These are phyloP conservation scores for Xylota sylvarum DNA, from an alignment of 2,888 invertebrate genomes.

Conservation along the genomic window DNA sequence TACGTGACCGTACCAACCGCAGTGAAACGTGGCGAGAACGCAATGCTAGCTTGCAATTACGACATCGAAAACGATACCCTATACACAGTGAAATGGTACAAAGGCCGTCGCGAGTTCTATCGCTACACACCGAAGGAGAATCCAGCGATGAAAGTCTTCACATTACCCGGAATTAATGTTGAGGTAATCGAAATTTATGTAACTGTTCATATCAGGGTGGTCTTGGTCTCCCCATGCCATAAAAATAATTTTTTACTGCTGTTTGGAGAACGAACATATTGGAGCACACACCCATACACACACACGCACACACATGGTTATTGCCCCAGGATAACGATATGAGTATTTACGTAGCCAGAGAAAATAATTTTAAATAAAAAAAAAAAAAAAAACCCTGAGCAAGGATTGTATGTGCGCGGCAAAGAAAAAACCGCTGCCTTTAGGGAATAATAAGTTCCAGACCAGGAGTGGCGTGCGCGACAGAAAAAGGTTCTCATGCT, in stretches of 20 bases:
- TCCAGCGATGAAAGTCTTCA: slow-evolving; percentile 90
- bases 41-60: slow-evolving; percentile 90
- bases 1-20: slow-evolving; percentile 89
- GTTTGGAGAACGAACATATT: slow-evolving; percentile 27
- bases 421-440: slow-evolving; percentile 30
- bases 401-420: slow-evolving; percentile 15
- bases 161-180: slow-evolving; percentile 88
- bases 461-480: background rate
- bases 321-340: slow-evolving; percentile 64
- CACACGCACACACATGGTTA: slow-evolving; percentile 52
- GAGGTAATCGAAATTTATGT: slow-evolving; percentile 88
- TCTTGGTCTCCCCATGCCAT: slow-evolving; percentile 12
- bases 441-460: slow-evolving; percentile 59
- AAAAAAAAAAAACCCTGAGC: slow-evolving; percentile 10
- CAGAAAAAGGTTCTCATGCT: background rate
- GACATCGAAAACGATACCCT: slow-evolving; percentile 92
- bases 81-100: slow-evolving; percentile 96
- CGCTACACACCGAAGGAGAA: slow-evolving; percentile 91
- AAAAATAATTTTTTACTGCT: slow-evolving; percentile 59
- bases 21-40: slow-evolving; percentile 88
- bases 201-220: slow-evolving; percentile 51
- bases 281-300: slow-evolving; percentile 26
- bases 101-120: slow-evolving; percentile 93
- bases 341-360: slow-evolving; percentile 51
- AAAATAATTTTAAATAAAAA: slow-evolving; percentile 72